A percentile compares a stretch with the other conserved stretches of the same genome.
Conservation (phyloP, 2,888 invertebrate genomes). For the Sabatieria punctata region DNA sequence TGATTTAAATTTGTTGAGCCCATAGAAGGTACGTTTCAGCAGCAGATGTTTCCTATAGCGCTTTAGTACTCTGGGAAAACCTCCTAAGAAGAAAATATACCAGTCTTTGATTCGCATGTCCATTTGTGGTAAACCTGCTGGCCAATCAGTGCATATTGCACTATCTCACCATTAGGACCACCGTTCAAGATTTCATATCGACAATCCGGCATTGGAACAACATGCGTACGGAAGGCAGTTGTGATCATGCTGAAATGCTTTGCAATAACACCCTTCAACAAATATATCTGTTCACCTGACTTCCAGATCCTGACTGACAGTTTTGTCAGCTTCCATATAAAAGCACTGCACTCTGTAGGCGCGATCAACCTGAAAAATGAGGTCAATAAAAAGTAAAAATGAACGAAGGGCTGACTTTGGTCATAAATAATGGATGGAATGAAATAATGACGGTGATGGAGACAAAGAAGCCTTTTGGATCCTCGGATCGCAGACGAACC, state of each 20-base stretch:
- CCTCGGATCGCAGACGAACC: constrained; percentile 27
- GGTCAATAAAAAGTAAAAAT: too few species aligned
- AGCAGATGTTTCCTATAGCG: too few species aligned
- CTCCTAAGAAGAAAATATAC: too few species aligned
- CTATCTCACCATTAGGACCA: neutral
- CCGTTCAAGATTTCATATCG: neutral
- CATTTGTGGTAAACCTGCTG: too few species aligned
- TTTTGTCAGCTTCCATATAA: too few species aligned
- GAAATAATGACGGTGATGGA: constrained; percentile 28
- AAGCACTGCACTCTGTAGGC: constrained; percentile 30
- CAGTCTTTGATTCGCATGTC: too few species aligned
- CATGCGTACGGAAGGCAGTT: neutral
- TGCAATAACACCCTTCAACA: too few species aligned
- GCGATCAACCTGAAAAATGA: constrained; percentile 15
- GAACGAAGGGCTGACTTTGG: neutral
- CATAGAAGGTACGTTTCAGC: too few species aligned
- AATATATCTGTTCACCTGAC: too few species aligned
- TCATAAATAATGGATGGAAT: constrained; percentile 21
- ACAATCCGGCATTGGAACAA: constrained; percentile 6
- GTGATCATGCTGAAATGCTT: constrained; percentile 11
- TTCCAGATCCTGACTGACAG: too few species aligned
- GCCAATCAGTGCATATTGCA: constrained; percentile 1
- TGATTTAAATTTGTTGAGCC: too few species aligned
- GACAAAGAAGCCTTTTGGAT: constrained; percentile 29
- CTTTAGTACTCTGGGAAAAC: too few species aligned